Evolutionary conservation across 2,113 vertebrate genomes (phyloP).

Genomic region (Leptocoma aspasia): DNA sequence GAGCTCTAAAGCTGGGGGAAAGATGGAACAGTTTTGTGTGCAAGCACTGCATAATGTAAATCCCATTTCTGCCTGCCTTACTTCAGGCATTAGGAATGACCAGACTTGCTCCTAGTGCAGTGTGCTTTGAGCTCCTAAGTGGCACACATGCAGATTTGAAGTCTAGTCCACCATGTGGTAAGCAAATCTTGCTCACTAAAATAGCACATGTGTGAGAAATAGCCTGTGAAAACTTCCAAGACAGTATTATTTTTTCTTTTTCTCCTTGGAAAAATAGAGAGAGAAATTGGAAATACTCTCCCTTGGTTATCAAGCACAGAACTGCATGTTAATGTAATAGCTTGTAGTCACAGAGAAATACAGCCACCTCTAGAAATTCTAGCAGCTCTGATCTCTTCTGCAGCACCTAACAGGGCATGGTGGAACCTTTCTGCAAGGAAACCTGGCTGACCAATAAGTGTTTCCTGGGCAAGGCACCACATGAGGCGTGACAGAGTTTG

Average conservation of each 20-base stretch:
- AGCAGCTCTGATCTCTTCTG: background rate
- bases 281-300: background rate
- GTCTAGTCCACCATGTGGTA: background rate
- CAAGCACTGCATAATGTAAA: background rate
- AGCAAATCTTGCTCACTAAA: background rate
- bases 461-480: slow-evolving; percentile 3
- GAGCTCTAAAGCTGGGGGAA: background rate
- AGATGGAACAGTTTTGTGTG: background rate
- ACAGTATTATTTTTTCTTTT: background rate
- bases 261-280: background rate
- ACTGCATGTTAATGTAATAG: background rate
- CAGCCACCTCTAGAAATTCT: background rate
- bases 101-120: background rate
- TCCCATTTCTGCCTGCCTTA: accelerated
- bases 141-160: background rate
- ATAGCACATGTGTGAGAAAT: background rate
- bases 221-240: background rate
- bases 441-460: background rate
- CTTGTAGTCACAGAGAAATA: background rate
- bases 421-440: background rate
- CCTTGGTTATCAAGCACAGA: background rate
- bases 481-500: background rate
- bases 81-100: background rate
- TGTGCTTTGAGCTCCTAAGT: background rate
- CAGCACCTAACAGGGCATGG: background rate